Conservation (phyloP, 2,888 invertebrate genomes). For the Sphinx pinastri region DNA sequence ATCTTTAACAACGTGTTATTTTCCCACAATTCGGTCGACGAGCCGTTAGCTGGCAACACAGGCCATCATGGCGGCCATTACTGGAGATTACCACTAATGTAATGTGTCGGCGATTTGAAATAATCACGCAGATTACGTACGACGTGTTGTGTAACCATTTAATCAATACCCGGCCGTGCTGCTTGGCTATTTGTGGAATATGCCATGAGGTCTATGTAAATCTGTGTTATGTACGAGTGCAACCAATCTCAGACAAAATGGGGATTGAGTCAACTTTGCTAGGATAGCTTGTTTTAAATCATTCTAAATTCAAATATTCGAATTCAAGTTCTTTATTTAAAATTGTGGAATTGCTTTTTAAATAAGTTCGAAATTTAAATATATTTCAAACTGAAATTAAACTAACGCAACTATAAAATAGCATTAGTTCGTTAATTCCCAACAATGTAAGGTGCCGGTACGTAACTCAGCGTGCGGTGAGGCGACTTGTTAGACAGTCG, state of each 20-base stretch:
- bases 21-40: slow-evolving; percentile 54
- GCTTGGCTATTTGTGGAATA: slow-evolving; percentile 22
- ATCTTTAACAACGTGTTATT: slow-evolving; percentile 42
- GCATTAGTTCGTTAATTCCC: not conserved
- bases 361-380: not conserved
- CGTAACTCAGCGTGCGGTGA: slow-evolving; percentile 5
- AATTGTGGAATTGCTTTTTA: not conserved
- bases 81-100: slow-evolving; percentile 79
- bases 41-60: slow-evolving; percentile 63
- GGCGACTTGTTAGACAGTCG: slow-evolving; percentile 20
- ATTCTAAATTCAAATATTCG: not conserved
- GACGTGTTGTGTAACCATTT: slow-evolving; percentile 59
- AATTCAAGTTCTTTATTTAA: not conserved
- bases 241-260: slow-evolving; percentile 7
- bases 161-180: slow-evolving; percentile 57
- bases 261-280: not conserved
- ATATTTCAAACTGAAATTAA: not conserved
- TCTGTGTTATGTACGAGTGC: slow-evolving; percentile 8
- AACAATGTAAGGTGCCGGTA: not conserved
- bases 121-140: slow-evolving; percentile 77
- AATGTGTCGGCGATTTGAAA: slow-evolving; percentile 80
- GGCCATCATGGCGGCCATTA: slow-evolving; percentile 67
- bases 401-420: not conserved
- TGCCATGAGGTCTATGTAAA: slow-evolving; percentile 20
- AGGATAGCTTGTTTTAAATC: not conserved